Conservation (phyloP, 2,888 invertebrate species). For the Amblyjoppa proteus region DNA sequence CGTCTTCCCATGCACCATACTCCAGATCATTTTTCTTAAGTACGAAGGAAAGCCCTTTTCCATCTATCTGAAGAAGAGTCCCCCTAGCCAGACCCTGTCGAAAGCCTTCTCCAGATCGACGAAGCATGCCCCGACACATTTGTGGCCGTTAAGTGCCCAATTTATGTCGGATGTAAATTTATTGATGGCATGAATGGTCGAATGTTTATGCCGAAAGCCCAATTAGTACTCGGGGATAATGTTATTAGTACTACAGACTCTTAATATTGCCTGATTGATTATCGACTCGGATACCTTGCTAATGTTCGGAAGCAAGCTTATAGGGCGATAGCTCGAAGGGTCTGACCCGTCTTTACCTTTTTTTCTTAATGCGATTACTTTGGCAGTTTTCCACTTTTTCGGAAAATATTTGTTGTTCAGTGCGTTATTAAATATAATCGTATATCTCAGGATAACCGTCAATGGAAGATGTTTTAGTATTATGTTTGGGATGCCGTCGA, state of each 20-base stretch:
- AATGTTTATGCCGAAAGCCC: no score
- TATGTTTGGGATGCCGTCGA: conserved; percentile 38
- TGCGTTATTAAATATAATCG: conserved; percentile 61
- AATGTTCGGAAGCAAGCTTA: conserved; percentile 72
- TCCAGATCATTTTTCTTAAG: conserved; percentile 69
- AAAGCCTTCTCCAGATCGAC: conserved; percentile 67
- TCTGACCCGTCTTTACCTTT: conserved; percentile 59
- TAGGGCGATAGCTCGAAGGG: conserved; percentile 69
- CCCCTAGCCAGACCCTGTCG: conserved; percentile 68
- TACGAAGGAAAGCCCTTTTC: conserved; percentile 65
- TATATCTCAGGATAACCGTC: conserved; percentile 14
- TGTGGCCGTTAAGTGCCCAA: conserved; percentile 41
- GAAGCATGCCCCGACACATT: conserved; percentile 57
- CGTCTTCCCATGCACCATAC: conserved; percentile 59
- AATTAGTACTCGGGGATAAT: conserved; percentile 60
- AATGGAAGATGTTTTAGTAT: conserved; percentile 54
- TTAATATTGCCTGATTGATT: conserved; percentile 61
- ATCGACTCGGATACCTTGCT: conserved; percentile 73
- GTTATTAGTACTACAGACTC: conserved; percentile 50
- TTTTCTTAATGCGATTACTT: conserved; percentile 69
- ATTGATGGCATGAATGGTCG: conserved; percentile 43
- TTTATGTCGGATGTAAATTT: conserved; percentile 62
- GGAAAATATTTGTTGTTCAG: conserved; percentile 76
- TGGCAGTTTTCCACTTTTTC: conserved; percentile 68
- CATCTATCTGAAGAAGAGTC: conserved; percentile 68